Base-by-base conservation (phyloP, 1,140 invertebrate genomes). In the Prorops nasuta region DNA sequence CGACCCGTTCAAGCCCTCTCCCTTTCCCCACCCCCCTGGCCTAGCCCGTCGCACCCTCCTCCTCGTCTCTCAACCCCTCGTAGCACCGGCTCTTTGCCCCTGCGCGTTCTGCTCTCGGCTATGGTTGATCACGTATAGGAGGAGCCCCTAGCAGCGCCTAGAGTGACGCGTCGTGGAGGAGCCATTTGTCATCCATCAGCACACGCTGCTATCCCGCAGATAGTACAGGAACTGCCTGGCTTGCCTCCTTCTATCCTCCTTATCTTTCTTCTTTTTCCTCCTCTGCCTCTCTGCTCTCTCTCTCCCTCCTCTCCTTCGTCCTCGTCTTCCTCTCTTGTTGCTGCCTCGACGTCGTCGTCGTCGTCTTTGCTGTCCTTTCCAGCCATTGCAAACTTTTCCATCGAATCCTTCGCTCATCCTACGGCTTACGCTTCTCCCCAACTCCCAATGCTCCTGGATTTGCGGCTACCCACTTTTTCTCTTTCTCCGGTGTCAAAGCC, bases 101-200 rank as follows among this genome's bases (percentile, higher is more conserved):
- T 34, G 40, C 24, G 57, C 53, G 50, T 61, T 60, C 64, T 61
- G 58, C 61, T 56, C 60, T 51, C 52, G 59, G 62, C 65, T 68
- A 64, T 67, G 64, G 67, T 64, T 64, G 69, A 74, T 72, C 72
- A 69, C 72, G 67, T 72, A 72, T 69, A 72, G 69, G 66, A 64
- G 63, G 62, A 67, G 63, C 61, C 63, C 64, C 60, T 59, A 63
- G 68, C 61, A 71, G 60, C 70, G 63, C 63, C 61, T 61, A 63
- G 67, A 74, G 70, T 74, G 71, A 75, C 70, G 69, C 65, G 64
- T 66, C 65, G 63, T 72, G 69, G 69, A 74, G 67, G 56, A 71
- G 64, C 70, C 67, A 74, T 75, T 75, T 75, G 70, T 75, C 71
- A 72, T 75, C 72, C 65, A 75, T 76, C 71, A 75, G 70, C 66